These are phyloP conservation scores for Anableps anableps DNA, from an alignment of 2,797 vertebrate genomes.

Conservation along the genomic window DNA sequence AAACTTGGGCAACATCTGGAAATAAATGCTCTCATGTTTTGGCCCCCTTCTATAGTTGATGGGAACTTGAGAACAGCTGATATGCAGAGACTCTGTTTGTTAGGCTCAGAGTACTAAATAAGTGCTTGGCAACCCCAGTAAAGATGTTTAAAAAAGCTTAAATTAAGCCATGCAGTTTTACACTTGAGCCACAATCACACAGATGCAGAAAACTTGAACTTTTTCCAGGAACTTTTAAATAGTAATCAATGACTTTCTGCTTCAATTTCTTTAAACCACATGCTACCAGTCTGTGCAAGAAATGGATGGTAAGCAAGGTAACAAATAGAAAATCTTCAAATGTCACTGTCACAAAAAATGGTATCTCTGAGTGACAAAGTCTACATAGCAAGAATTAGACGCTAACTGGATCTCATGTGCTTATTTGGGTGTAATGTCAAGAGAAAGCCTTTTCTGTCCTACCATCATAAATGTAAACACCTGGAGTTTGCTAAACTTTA, in stretches of 20 bases:
- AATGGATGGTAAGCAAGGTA: background rate
- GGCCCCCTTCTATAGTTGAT: background rate
- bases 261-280: background rate
- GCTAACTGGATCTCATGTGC: background rate
- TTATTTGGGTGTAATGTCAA: background rate
- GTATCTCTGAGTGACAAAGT: background rate
- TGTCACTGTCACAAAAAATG: background rate
- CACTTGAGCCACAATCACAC: background rate
- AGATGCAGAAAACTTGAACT: background rate
- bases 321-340: background rate
- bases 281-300: background rate
- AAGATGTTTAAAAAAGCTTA: too few relatives aligned
- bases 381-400: background rate
- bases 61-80: background rate
- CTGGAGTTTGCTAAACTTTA: background rate
- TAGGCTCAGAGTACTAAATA: background rate
- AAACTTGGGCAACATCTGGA: background rate
- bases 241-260: background rate
- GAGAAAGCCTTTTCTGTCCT: background rate
- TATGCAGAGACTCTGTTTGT: background rate
- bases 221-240: background rate
- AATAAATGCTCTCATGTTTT: conserved; percentile 11
- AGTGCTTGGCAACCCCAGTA: background rate
- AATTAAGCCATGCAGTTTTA: background rate
- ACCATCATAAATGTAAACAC: background rate